Evolutionary conservation across 2,113 vertebrate species (phyloP), one percentile per base, ranked within the genome.

Genomic region (Coptodon rendalli): DNA sequence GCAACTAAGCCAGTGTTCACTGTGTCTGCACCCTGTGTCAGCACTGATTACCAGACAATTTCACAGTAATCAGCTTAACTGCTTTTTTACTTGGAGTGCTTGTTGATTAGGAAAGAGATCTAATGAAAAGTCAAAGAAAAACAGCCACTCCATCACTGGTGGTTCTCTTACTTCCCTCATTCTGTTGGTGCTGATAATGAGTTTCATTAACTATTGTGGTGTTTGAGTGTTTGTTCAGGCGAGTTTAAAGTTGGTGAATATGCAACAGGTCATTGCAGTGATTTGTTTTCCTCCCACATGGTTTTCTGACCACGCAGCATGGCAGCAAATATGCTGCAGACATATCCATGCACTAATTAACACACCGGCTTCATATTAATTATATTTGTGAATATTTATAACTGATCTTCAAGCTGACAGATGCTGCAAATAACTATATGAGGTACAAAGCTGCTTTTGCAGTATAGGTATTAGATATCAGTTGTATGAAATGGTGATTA

Each of bases 41-140:
- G 61, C 36, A 5, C 76, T 80, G 85, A 87, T 92, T 87, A 76
- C 22, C 38, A 81, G 36, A 45, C 68, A 85, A 63, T 87, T 84
- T 50, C 63, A 56, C 71, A 43, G 53, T 66, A 73, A 87, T 90
- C 68, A 87, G 73, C 63, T 81, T 56, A 45, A 50, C 5, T 52
- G 53, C 5, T 43, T 54, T 63, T 87, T 87, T 43, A 61, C 53
- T 86, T 38, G 4, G 12, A 31, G 43, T 31, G 52, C 17, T 54
- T 52, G 61, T 66, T 68, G 84, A 84, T 92, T 81, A 79, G 52
- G 13, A 56, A 57, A 78, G 83, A 27, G n/a, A 52, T 78, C 45
- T 52, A 78, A 78, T 78, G 45, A 85, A 85, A 85, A 85, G 81
- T 86, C 56, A 87, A 59, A 86, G 29, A 78, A 53, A 84, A 84